phyloP scores from a whole-genome alignment of 2,888 invertebrate genomes.

The Smittia aterrima region DNA sequence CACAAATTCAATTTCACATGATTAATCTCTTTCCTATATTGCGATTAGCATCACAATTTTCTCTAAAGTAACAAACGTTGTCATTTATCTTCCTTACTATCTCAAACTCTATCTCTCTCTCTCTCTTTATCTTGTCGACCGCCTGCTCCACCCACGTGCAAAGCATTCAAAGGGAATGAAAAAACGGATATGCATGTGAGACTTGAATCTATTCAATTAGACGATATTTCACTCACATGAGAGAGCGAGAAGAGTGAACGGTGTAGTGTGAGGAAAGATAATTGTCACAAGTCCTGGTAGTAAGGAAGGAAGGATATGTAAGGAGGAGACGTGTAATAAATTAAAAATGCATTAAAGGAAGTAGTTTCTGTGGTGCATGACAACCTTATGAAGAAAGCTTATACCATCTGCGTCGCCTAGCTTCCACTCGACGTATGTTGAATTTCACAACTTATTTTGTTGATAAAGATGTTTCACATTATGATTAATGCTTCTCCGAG shows the following conservation, averaged over 20 bases:
- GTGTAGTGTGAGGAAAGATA: constrained; percentile 20
- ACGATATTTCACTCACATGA: constrained; percentile 31
- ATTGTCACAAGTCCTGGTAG: constrained; percentile 33
- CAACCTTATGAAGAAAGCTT: not conserved
- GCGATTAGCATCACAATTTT: constrained; percentile 15
- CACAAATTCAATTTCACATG: constrained; percentile 22
- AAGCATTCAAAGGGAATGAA: not conserved
- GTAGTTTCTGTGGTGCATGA: constrained; percentile 27
- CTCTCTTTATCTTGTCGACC: not conserved
- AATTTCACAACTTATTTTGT: constrained; percentile 9
- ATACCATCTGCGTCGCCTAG: not conserved
- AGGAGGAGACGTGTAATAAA: constrained; percentile 39
- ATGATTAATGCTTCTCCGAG: not conserved
- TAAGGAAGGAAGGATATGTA: constrained; percentile 30
- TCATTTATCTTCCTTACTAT: not conserved
- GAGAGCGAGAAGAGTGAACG: not conserved
- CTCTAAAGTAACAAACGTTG: not conserved
- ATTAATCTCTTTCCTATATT: constrained; percentile 16
- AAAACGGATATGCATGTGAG: not conserved
- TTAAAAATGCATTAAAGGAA: constrained; percentile 42
- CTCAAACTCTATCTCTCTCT: not conserved
- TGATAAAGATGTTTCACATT: constrained; percentile 15
- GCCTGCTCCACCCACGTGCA: not conserved
- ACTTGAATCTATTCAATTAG: constrained; percentile 36
- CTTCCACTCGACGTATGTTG: not conserved